Percentiles rank a stretch among this genome's conserved stretches.
Evolutionary conservation across 2,113 vertebrate genomes (phyloP).

Genomic region (Ornithorhynchus anatinus): DNA sequence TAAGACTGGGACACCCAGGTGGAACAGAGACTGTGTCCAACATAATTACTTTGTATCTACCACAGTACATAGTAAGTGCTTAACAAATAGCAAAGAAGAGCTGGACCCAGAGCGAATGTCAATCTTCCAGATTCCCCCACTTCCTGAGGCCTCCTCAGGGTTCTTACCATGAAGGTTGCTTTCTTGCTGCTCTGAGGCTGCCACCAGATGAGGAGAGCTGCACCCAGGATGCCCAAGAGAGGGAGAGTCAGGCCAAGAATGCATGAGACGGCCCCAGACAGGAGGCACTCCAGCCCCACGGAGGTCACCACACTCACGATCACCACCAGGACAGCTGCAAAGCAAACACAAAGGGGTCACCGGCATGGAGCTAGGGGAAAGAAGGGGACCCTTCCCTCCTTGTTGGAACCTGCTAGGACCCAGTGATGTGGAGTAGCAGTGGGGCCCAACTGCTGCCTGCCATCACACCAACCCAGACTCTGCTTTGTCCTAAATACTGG

Average conservation of each 20-base stretch:
- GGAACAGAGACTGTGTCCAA: no score
- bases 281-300: conserved; percentile 61
- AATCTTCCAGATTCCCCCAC: not conserved
- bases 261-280: conserved; percentile 63
- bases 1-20: no score
- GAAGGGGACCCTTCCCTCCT: not conserved
- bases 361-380: not conserved
- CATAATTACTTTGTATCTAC: no score
- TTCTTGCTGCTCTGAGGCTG: conserved; percentile 77
- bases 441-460: no score
- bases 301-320: conserved; percentile 63
- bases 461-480: no score
- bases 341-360: not conserved
- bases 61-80: no score
- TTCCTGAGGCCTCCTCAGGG: rapidly evolving
- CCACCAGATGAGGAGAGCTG: conserved; percentile 73
- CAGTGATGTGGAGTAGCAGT: no score
- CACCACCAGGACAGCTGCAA: conserved; percentile 65
- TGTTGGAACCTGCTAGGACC: no score
- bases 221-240: conserved; percentile 55
- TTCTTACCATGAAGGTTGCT: conserved; percentile 81
- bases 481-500: no score
- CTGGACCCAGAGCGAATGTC: rapidly evolving
- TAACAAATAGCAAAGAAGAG: no score
- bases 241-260: conserved; percentile 60